phyloP scores from a whole-genome alignment of 1,140 invertebrate genomes.

The Philotrypesis tridentata region DNA sequence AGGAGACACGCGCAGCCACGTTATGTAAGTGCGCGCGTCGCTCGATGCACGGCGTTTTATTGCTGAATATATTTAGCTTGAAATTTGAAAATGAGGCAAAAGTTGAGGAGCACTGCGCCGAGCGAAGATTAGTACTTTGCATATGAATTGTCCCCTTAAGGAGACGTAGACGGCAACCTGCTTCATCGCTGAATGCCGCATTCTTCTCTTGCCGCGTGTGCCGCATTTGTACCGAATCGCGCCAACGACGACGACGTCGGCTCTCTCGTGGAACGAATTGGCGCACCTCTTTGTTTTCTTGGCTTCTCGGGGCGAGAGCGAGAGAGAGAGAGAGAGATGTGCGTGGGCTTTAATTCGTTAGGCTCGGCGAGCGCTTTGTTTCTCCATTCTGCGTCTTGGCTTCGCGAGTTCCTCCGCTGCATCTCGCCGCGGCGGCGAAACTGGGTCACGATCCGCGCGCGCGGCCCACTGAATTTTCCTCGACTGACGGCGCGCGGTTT shows the following conservation, averaged over 20 bases:
- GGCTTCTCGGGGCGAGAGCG: too few relatives aligned
- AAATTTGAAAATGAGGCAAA: neutral
- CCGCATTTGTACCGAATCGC: neutral
- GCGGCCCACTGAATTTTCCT: too few relatives aligned
- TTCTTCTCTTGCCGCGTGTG: neutral
- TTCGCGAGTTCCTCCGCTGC: neutral
- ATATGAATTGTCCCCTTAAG: neutral
- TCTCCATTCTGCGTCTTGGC: neutral
- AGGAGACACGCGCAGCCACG: neutral
- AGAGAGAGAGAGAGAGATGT: neutral
- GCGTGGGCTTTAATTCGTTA: constrained; percentile 28
- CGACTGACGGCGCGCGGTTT: too few relatives aligned
- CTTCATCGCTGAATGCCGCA: neutral
- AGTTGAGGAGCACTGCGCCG: neutral
- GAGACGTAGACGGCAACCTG: neutral
- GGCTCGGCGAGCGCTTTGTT: neutral
- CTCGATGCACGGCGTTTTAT: neutral
- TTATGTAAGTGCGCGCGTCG: neutral
- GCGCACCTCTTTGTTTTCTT: neutral
- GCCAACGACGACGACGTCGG: too few relatives aligned
- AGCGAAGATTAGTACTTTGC: neutral
- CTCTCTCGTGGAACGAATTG: constrained; percentile 9
- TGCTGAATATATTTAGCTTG: neutral
- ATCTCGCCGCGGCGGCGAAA: neutral
- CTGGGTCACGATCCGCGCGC: too few relatives aligned